These are phyloP conservation scores for Sclerurus mexicanus DNA, from an alignment of 2,113 vertebrate genomes.

Conservation along the genomic window DNA sequence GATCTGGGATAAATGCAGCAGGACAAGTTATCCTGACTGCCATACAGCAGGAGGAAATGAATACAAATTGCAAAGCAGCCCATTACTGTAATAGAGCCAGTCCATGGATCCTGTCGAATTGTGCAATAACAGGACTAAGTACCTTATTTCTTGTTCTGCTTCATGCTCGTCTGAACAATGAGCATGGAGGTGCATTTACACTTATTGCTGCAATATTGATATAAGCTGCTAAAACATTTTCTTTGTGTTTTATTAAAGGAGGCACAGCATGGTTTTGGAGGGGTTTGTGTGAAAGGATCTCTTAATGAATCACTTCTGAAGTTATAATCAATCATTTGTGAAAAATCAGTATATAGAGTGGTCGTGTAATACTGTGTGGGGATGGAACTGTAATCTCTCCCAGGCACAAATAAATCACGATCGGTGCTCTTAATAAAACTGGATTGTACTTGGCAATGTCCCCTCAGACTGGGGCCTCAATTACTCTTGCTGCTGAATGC, in stretches of 20 bases:
- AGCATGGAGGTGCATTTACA: background rate
- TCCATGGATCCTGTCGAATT: background rate
- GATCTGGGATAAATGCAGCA: background rate
- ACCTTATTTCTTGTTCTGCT: background rate
- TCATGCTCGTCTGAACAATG: background rate
- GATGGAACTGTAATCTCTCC: background rate
- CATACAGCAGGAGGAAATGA: background rate
- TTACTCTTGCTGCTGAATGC: background rate
- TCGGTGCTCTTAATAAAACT: background rate
- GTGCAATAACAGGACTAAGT: background rate
- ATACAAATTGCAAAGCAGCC: background rate
- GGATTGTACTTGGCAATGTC: background rate
- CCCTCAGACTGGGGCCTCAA: background rate
- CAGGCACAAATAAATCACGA: background rate
- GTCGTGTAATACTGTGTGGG: background rate
- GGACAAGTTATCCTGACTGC: background rate
- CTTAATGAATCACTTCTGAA: background rate
- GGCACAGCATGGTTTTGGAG: background rate
- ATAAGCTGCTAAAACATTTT: background rate
- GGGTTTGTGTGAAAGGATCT: background rate
- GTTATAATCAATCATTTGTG: background rate
- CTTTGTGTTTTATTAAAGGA: background rate
- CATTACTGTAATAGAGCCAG: background rate
- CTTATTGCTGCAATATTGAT: background rate
- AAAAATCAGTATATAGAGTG: background rate